A percentile compares a stretch with the other conserved stretches of the same genome.
These are phyloP conservation scores for Tapirus indicus DNA, from an alignment of 2,797 vertebrate genomes.

Conservation along the genomic window DNA sequence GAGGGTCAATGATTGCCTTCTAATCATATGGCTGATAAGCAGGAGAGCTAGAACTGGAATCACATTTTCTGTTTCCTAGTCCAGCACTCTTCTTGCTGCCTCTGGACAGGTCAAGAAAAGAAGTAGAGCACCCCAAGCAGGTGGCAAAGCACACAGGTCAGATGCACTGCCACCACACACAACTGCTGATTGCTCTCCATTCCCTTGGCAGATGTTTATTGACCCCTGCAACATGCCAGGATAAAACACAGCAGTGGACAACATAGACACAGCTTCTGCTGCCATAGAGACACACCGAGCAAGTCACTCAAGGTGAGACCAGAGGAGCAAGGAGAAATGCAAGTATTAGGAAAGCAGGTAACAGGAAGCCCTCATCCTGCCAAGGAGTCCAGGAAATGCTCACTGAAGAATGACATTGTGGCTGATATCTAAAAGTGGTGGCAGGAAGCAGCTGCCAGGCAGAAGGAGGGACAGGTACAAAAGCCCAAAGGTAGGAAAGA, in stretches of 20 bases:
- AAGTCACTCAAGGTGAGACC: rapidly evolving
- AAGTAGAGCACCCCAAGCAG: too few species aligned
- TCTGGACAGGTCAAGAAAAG: neutral
- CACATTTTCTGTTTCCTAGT: too few species aligned
- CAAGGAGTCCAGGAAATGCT: rapidly evolving
- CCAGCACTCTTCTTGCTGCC: neutral
- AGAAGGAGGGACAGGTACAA: neutral
- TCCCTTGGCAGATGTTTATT: neutral
- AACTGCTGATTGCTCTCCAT: neutral
- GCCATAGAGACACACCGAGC: neutral
- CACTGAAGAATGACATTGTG: neutral
- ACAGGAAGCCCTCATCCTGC: rapidly evolving
- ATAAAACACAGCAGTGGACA: neutral
- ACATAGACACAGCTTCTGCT: neutral
- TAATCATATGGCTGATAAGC: rapidly evolving
- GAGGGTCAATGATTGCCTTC: neutral
- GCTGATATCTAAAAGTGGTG: neutral
- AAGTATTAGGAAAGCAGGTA: neutral
- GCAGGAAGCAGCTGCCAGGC: neutral
- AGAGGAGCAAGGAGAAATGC: neutral
- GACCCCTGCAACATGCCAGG: rapidly evolving
- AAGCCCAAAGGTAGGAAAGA: neutral
- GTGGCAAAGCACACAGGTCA: neutral
- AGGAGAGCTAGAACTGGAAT: neutral
- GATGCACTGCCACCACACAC: rapidly evolving